Evolutionary conservation across 2,888 invertebrate species (phyloP).

Genomic region (Yponomeuta cagnagella): DNA sequence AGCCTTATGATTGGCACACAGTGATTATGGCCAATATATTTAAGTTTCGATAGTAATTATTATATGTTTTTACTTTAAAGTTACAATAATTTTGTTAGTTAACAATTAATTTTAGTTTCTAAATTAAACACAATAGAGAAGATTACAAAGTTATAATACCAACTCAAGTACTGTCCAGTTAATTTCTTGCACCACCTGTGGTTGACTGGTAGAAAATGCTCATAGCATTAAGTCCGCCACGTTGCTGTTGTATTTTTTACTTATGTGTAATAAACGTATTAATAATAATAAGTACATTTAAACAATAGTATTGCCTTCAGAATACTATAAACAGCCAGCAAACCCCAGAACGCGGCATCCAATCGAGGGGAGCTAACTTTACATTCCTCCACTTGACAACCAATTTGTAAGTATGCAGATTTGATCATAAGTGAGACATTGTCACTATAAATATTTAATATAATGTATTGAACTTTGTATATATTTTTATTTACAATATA

Average conservation of each 20-base stretch:
- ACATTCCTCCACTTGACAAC: too few species aligned
- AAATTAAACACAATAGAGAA: not conserved
- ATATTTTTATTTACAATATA: not conserved
- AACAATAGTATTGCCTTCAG: not conserved
- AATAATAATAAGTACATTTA: not conserved
- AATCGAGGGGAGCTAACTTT: too few species aligned
- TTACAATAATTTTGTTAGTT: not conserved
- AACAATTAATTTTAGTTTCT: not conserved
- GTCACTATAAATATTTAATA: too few species aligned
- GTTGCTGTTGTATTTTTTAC: too few species aligned
- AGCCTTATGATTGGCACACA: not conserved
- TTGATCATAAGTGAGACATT: too few species aligned
- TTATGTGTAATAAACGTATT: too few species aligned
- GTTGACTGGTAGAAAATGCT: too few species aligned
- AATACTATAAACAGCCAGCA: not conserved
- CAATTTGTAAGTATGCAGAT: too few species aligned
- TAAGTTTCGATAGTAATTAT: not conserved
- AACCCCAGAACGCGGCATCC: too few species aligned
- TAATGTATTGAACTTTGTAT: not conserved
- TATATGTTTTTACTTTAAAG: not conserved
- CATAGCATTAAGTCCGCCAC: too few species aligned
- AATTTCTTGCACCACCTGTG: too few species aligned
- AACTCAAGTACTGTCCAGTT: not conserved
- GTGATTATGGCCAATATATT: not conserved
- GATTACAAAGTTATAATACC: not conserved